A percentile compares a stretch with the other conserved stretches of the same genome.
phyloP scores from a whole-genome alignment of 2,113 vertebrate species.

The Labrus mixtus region DNA sequence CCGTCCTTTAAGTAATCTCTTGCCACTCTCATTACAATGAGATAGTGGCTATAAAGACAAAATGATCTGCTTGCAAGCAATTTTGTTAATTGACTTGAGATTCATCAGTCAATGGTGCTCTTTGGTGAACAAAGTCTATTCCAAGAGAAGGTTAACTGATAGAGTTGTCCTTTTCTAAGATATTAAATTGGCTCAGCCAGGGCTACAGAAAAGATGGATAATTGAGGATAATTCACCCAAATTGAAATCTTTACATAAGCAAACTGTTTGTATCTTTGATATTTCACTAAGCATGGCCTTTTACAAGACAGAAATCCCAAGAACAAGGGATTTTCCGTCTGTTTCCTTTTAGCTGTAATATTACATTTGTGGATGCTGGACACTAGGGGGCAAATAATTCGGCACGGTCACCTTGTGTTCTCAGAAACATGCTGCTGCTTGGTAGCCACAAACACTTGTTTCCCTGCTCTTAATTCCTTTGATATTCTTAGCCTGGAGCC shows the following conservation, averaged over 20 bases:
- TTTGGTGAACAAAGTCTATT: neutral
- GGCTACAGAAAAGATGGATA: neutral
- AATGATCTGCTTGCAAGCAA: slow-evolving; percentile 35
- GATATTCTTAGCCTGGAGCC: slow-evolving; percentile 52
- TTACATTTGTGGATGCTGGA: too few relatives aligned
- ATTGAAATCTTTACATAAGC: too few relatives aligned
- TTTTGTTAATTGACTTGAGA: slow-evolving; percentile 35
- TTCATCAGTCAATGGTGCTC: slow-evolving; percentile 8
- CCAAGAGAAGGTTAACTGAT: neutral
- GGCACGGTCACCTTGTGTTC: too few relatives aligned
- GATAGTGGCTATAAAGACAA: slow-evolving; percentile 23
- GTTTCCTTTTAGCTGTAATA: too few relatives aligned
- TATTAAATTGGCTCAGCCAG: neutral
- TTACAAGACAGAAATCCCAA: too few relatives aligned
- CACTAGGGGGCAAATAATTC: too few relatives aligned
- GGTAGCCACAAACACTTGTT: slow-evolving; percentile 54
- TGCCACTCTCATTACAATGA: neutral
- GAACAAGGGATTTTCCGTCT: too few relatives aligned
- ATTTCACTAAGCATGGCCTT: too few relatives aligned
- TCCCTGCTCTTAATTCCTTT: slow-evolving; percentile 47
- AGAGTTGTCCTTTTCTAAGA: slow-evolving; percentile 24
- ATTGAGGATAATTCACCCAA: too few relatives aligned
- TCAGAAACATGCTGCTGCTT: too few relatives aligned
- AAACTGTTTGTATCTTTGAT: too few relatives aligned
- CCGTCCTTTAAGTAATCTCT: slow-evolving; percentile 11